Conservation (phyloP, 2,113 vertebrate genomes). For the Antigone vipio region DNA sequence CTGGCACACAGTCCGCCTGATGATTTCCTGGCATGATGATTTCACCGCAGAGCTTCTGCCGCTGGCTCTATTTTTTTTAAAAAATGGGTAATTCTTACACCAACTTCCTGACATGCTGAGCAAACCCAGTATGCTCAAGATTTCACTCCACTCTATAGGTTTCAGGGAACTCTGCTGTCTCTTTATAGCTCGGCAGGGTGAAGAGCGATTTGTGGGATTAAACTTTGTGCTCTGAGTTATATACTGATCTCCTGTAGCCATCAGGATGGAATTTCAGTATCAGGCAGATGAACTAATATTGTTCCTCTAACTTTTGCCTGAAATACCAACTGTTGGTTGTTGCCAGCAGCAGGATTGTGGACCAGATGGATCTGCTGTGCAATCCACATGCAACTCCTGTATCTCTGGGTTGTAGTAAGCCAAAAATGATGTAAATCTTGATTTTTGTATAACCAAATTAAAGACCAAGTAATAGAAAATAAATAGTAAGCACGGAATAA, state of each 20-base stretch:
- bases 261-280: conserved; percentile 27
- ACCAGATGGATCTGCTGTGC: background rate
- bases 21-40: background rate
- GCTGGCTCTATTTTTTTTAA: background rate
- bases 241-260: background rate
- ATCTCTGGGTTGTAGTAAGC: background rate
- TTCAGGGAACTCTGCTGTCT: background rate
- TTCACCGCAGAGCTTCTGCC: background rate
- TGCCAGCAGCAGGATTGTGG: background rate
- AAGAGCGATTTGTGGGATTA: background rate
- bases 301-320: background rate
- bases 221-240: background rate
- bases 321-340: background rate
- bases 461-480: background rate
- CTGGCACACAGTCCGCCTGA: background rate
- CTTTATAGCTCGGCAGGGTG: conserved; percentile 1
- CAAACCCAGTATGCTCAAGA: background rate
- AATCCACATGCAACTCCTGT: background rate
- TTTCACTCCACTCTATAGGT: background rate
- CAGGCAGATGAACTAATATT: background rate
- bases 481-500: background rate
- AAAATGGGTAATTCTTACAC: background rate
- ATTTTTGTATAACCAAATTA: background rate
- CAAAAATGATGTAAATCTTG: background rate
- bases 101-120: background rate